Conservation (phyloP, 2,113 vertebrate genomes). For the Myrmecophaga tridactyla region DNA sequence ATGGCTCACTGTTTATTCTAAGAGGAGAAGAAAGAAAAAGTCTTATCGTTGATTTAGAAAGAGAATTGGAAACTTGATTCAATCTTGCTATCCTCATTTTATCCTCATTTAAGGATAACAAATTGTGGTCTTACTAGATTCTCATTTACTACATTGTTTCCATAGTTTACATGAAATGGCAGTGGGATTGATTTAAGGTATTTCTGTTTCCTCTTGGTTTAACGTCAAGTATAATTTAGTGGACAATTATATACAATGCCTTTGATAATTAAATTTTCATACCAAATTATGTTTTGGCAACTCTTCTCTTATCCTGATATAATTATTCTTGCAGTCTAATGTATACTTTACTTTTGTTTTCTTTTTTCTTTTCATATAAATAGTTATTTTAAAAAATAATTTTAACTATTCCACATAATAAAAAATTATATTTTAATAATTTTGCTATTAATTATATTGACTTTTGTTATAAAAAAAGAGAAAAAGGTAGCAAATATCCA, state of each 20-base stretch:
- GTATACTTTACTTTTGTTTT: background rate
- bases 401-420: background rate
- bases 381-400: slow-evolving; percentile 8
- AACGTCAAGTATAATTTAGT: slow-evolving; percentile 23
- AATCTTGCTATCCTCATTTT: background rate
- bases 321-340: slow-evolving; percentile 40
- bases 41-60: background rate
- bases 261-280: slow-evolving; percentile 48
- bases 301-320: background rate
- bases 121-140: background rate
- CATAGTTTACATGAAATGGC: background rate
- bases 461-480: background rate
- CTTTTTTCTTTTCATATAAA: background rate
- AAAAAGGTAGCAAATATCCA: background rate
- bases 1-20: slow-evolving; percentile 23
- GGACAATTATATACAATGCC: background rate
- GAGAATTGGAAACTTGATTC: background rate
- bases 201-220: slow-evolving; percentile 11
- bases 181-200: background rate
- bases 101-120: background rate
- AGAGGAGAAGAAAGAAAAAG: background rate
- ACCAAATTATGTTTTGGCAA: slow-evolving; percentile 27
- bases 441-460: background rate
- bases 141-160: background rate
- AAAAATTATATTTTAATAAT: slow-evolving; percentile 40